Conservation (phyloP, 2,888 invertebrate species). For the Cistogaster globosa region DNA sequence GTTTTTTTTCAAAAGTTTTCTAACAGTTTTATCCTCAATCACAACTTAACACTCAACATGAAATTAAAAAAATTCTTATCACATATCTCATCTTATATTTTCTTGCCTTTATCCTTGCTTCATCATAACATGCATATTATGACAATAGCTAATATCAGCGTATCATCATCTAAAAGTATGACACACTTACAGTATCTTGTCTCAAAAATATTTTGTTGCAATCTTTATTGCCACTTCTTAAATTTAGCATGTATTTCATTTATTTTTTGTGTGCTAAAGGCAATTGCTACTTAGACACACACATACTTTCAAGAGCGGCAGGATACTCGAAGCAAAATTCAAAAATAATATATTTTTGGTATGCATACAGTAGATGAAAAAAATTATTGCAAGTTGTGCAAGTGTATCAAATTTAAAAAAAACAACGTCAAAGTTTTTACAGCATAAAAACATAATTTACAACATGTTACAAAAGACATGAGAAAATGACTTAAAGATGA, state of each 20-base stretch:
- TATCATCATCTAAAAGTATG: slow-evolving; percentile 23
- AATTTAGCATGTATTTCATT: slow-evolving; percentile 19
- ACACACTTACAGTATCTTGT: not conserved
- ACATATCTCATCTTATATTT: not conserved
- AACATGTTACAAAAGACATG: slow-evolving; percentile 58
- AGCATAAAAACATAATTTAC: slow-evolving; percentile 58
- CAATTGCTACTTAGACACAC: slow-evolving; percentile 70
- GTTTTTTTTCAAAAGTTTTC: too few relatives aligned
- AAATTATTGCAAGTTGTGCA: not conserved
- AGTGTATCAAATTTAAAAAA: not conserved
- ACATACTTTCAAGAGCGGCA: slow-evolving; percentile 53
- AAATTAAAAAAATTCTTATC: not conserved
- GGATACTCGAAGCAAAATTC: slow-evolving; percentile 22
- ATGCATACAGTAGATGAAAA: not conserved
- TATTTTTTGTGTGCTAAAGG: slow-evolving; percentile 36
- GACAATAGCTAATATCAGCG: slow-evolving; percentile 51
- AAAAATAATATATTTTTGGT: slow-evolving; percentile 15
- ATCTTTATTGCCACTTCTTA: slow-evolving; percentile 11
- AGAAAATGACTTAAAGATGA: slow-evolving; percentile 67
- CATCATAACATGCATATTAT: slow-evolving; percentile 45
- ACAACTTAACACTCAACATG: not conserved
- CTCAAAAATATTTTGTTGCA: not conserved
- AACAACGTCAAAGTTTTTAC: not conserved
- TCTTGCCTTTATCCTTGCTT: slow-evolving; percentile 9
- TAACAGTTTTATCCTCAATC: not conserved